These are phyloP conservation scores for Myoxocephalus aenaeus DNA, from an alignment of 2,797 vertebrate species.

Conservation along the genomic window DNA sequence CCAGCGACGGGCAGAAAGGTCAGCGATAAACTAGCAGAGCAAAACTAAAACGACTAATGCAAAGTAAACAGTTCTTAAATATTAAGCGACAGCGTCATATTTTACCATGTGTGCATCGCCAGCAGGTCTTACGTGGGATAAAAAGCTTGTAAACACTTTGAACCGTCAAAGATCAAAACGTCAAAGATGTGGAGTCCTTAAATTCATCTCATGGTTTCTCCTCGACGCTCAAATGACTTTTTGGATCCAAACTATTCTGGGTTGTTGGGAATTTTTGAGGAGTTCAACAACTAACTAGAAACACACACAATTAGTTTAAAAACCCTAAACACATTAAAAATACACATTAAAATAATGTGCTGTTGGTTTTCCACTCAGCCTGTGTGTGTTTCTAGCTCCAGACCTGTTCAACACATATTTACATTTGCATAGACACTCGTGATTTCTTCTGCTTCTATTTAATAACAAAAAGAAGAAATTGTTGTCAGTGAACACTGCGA, in stretches of 20 bases:
- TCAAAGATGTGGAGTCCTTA: not conserved
- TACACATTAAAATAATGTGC: not conserved
- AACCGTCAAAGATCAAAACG: not conserved
- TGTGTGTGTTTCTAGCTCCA: constrained; percentile 3
- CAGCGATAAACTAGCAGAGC: too few relatives aligned
- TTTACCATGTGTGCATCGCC: not conserved
- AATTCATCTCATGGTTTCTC: not conserved
- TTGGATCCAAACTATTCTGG: not conserved
- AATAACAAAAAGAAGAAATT: not conserved
- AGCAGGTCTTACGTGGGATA: not conserved
- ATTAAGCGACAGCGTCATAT: too few relatives aligned
- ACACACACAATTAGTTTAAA: not conserved
- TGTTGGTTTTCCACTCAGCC: not conserved
- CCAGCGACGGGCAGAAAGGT: too few relatives aligned
- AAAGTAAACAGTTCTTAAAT: too few relatives aligned
- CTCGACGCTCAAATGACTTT: not conserved
- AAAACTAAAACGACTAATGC: too few relatives aligned
- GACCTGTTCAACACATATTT: not conserved
- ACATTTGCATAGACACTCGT: constrained; percentile 47
- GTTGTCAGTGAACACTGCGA: not conserved
- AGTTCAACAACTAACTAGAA: not conserved
- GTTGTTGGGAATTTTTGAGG: not conserved
- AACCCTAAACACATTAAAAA: not conserved
- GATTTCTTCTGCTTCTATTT: constrained; percentile 5
- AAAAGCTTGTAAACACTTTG: not conserved